These are phyloP conservation scores for Neogobius melanostomus DNA, from an alignment of 2,113 vertebrate species.

Conservation along the genomic window DNA sequence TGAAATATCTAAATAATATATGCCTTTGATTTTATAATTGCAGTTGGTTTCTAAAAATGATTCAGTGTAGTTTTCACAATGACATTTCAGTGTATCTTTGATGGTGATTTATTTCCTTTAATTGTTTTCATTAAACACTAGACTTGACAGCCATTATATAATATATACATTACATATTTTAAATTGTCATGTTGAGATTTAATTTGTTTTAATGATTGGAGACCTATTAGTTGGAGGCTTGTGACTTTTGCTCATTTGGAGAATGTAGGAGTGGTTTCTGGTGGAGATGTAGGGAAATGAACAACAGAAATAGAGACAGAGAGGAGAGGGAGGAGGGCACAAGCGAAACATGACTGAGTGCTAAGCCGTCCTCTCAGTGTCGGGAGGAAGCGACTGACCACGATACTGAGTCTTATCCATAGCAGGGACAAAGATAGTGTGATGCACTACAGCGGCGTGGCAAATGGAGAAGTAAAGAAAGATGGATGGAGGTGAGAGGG, in stretches of 20 bases:
- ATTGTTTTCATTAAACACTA: no score
- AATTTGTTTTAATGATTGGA: background rate
- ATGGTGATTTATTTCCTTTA: background rate
- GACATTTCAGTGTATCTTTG: background rate
- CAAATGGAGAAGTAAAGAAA: slow-evolving; percentile 31
- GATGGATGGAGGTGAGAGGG: slow-evolving; percentile 31
- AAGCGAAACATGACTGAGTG: slow-evolving; percentile 37
- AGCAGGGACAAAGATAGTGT: slow-evolving; percentile 53
- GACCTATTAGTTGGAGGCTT: background rate
- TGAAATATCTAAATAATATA: slow-evolving; percentile 4
- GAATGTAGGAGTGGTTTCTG: background rate
- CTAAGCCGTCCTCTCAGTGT: slow-evolving; percentile 54
- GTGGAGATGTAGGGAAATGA: slow-evolving; percentile 7
- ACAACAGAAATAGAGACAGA: background rate
- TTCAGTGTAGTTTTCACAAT: background rate
- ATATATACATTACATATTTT: no score
- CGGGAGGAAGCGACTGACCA: slow-evolving; percentile 36
- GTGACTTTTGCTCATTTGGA: background rate
- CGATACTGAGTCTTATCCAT: slow-evolving; percentile 59
- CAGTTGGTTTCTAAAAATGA: slow-evolving; percentile 6
- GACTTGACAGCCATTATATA: no score
- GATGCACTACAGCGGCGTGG: slow-evolving; percentile 42
- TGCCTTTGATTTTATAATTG: slow-evolving; percentile 10
- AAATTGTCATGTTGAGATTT: no score
- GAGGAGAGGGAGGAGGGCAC: slow-evolving; percentile 15